Conservation (phyloP, 2,797 vertebrate genomes). For the Enteromius argenteus region DNA sequence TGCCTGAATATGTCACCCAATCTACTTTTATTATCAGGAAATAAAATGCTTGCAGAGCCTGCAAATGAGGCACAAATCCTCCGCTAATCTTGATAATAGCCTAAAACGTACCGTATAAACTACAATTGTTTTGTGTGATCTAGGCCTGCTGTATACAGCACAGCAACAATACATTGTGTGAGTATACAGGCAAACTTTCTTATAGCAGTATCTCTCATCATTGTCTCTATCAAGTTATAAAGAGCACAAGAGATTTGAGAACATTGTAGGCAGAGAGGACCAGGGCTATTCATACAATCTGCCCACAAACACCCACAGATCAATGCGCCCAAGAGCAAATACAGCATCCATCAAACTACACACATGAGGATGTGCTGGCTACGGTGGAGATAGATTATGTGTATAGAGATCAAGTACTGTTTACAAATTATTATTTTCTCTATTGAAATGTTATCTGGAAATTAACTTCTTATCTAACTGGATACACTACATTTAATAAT, state of each 20-base stretch:
- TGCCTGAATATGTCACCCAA: not conserved
- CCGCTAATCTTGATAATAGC: not conserved
- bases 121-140: not conserved
- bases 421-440: not conserved
- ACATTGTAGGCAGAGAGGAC: constrained; percentile 34
- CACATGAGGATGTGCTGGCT: constrained; percentile 49
- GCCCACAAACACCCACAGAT: constrained; percentile 63
- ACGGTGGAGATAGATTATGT: not conserved
- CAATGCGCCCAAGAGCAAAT: constrained; percentile 68
- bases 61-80: not conserved
- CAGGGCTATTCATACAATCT: constrained; percentile 38
- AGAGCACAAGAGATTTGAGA: constrained; percentile 9
- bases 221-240: constrained; percentile 23
- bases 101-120: not conserved
- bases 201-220: not conserved
- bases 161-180: not conserved
- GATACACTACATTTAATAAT: not conserved
- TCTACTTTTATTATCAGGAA: not conserved
- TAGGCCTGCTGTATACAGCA: not conserved
- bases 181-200: not conserved
- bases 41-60: not conserved
- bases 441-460: not conserved
- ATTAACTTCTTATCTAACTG: not conserved
- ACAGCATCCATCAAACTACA: constrained; percentile 68
- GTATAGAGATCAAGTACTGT: not conserved